phyloP scores from a whole-genome alignment of 2,888 invertebrate genomes.

The Polymixis flavicincta region DNA sequence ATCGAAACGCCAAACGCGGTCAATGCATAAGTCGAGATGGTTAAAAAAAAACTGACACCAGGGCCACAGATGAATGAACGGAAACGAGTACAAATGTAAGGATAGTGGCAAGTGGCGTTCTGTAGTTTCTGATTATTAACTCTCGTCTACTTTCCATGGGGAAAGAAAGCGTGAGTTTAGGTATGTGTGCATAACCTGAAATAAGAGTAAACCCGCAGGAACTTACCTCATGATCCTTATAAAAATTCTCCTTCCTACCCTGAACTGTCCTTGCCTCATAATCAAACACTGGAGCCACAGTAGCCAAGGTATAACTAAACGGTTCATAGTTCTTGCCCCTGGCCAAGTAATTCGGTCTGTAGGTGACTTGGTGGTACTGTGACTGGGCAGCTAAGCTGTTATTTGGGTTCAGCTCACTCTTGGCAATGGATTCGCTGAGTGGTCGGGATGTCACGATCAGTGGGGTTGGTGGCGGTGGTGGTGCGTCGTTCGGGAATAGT shows the following conservation, averaged over 20 bases:
- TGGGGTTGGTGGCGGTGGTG: conserved; percentile 81
- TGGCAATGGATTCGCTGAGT: conserved; percentile 81
- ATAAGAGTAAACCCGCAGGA: too few species aligned
- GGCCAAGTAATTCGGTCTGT: conserved; percentile 42
- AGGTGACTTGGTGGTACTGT: conserved; percentile 53
- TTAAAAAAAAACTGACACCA: too few species aligned
- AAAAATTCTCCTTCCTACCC: conserved; percentile 64
- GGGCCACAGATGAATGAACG: too few species aligned
- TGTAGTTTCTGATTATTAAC: too few species aligned
- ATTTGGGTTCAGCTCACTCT: conserved; percentile 78
- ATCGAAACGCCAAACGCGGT: too few species aligned
- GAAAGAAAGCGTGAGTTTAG: too few species aligned
- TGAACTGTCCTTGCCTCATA: conserved; percentile 61
- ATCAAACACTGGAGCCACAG: conserved; percentile 59
- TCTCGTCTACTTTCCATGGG: too few species aligned
- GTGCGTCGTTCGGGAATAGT: conserved; percentile 83
- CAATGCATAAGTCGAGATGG: too few species aligned
- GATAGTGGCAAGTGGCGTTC: too few species aligned
- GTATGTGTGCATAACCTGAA: too few species aligned
- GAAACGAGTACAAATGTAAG: too few species aligned
- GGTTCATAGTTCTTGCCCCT: conserved; percentile 70
- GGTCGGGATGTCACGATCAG: conserved; percentile 86
- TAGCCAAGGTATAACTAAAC: conserved; percentile 64
- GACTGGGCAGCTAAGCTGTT: conserved; percentile 72
- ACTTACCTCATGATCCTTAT: conserved; percentile 80